phyloP scores from a whole-genome alignment of 1,140 invertebrate genomes.

The Campoletis sonorensis region DNA sequence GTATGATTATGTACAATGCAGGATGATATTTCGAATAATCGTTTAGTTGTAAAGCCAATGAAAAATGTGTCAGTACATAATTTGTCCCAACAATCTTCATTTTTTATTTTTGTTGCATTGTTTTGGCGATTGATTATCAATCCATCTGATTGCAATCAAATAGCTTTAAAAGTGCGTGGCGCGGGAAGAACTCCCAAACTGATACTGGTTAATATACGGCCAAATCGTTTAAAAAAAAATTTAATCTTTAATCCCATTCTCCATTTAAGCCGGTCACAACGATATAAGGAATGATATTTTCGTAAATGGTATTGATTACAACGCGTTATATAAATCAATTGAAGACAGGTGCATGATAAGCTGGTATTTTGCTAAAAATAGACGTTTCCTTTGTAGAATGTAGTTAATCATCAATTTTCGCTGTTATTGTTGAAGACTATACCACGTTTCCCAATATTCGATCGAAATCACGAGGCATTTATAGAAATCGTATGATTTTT shows the following conservation, averaged over 20 bases:
- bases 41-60: no score
- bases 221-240: not conserved
- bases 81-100: no score
- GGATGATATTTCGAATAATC: no score
- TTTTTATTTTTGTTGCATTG: no score
- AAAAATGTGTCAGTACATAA: no score
- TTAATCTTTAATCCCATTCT: not conserved
- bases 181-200: not conserved
- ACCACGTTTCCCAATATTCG: not conserved
- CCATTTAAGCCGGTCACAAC: not conserved
- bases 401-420: no score
- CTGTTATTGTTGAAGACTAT: no score
- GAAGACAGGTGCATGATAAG: not conserved
- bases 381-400: not conserved
- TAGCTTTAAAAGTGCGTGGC: no score
- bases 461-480: not conserved
- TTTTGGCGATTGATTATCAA: no score
- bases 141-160: no score
- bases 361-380: slow-evolving; percentile 33
- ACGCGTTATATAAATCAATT: slow-evolving; percentile 24
- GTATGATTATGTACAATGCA: no score
- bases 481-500: not conserved
- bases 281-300: not conserved
- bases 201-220: not conserved
- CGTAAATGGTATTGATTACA: not conserved